Evolutionary conservation across 1,140 invertebrate species (phyloP).

Genomic region (Cheumatopsyche charites): DNA sequence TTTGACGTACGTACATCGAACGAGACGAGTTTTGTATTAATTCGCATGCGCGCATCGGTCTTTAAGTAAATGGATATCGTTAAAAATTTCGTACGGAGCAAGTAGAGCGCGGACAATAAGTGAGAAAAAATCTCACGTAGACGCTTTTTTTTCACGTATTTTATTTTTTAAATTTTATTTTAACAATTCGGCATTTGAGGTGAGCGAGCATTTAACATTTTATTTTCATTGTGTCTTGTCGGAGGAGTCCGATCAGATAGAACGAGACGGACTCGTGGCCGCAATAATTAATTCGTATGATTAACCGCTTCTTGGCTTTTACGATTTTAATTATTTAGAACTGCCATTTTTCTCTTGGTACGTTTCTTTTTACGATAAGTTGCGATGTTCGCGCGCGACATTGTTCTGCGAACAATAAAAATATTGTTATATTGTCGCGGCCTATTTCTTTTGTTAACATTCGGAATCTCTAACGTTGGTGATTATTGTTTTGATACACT

Average conservation of each 20-base stretch:
- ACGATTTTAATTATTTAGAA: slow-evolving; percentile 18
- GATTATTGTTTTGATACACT: slow-evolving; percentile 18
- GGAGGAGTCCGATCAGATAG: not conserved
- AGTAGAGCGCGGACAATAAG: slow-evolving; percentile 34
- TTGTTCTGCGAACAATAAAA: slow-evolving; percentile 19
- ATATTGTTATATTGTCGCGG: not conserved
- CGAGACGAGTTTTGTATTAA: not conserved
- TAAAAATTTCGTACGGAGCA: slow-evolving; percentile 22
- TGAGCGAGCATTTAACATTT: slow-evolving; percentile 20
- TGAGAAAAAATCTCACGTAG: slow-evolving; percentile 31
- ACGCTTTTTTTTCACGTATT: no score
- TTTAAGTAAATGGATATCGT: slow-evolving; percentile 26
- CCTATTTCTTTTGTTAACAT: slow-evolving; percentile 19
- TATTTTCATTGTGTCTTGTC: slow-evolving; percentile 12
- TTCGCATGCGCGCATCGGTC: not conserved
- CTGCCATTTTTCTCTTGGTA: not conserved
- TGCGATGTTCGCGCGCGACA: slow-evolving; percentile 6
- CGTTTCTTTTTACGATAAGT: not conserved
- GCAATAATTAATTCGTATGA: slow-evolving; percentile 12
- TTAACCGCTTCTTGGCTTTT: slow-evolving; percentile 8
- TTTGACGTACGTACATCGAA: not conserved
- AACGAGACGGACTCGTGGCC: slow-evolving; percentile 1
- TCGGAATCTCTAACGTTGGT: not conserved
- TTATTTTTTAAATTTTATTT: not conserved
- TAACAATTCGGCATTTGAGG: slow-evolving; percentile 14